Evolutionary conservation across 2,888 invertebrate species (phyloP).

Genomic region (Drosophila affinis): DNA sequence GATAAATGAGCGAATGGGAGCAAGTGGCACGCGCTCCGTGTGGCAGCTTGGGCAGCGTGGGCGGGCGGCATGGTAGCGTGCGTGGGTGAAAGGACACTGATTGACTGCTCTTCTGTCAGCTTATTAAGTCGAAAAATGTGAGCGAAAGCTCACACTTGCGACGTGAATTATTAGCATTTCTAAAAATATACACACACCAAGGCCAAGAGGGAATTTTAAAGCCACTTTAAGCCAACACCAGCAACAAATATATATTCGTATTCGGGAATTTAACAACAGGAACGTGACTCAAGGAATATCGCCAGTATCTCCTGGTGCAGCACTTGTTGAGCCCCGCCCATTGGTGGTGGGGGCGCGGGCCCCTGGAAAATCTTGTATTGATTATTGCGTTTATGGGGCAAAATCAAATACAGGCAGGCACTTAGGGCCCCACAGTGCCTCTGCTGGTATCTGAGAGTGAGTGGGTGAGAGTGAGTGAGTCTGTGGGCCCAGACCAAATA

Average conservation of each 20-base stretch:
- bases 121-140: constrained; percentile 68
- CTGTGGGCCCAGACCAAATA: neutral
- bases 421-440: too few relatives aligned
- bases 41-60: constrained; percentile 12
- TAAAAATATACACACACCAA: constrained; percentile 55
- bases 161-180: constrained; percentile 57
- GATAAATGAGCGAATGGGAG: neutral
- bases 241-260: neutral
- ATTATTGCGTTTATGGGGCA: constrained; percentile 67
- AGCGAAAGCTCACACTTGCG: constrained; percentile 33
- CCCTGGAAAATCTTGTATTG: constrained; percentile 61
- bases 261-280: constrained; percentile 7
- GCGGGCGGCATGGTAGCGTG: constrained; percentile 6
- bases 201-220: constrained; percentile 2
- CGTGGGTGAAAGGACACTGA: constrained; percentile 49
- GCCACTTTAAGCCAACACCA: neutral
- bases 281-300: neutral
- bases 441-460: neutral
- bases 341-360: too few relatives aligned
- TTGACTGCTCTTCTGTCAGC: constrained; percentile 69
- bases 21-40: neutral
- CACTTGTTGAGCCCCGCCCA: constrained; percentile 64
- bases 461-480: neutral
- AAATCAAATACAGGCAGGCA: constrained; percentile 15
- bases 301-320: constrained; percentile 27